Conservation (phyloP, 1,140 invertebrate species). For the Manduca sexta region DNA sequence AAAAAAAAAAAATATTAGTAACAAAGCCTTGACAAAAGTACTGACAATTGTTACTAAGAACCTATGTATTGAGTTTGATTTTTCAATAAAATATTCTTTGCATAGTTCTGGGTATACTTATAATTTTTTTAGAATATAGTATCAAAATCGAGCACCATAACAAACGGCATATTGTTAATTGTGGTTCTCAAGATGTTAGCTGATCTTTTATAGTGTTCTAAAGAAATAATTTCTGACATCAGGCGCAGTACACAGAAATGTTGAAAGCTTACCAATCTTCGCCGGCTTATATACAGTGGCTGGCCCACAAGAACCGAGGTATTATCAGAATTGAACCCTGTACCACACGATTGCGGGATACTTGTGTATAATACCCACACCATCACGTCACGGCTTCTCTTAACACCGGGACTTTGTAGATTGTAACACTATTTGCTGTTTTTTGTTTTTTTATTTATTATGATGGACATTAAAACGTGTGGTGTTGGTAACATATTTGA, state of each 20-base stretch:
- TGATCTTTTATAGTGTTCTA: background rate
- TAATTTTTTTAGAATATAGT: no score
- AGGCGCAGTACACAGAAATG: constrained; percentile 72
- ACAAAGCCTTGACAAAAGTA: no score
- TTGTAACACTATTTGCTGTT: constrained; percentile 1
- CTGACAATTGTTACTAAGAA: no score
- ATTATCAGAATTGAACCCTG: constrained; percentile 29
- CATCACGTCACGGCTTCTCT: constrained; percentile 45
- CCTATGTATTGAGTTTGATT: no score
- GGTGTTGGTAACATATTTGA: no score
- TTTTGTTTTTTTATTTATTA: background rate
- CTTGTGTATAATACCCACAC: constrained; percentile 40
- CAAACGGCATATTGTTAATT: no score
- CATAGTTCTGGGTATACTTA: no score
- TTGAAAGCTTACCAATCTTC: constrained; percentile 71
- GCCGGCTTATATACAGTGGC: constrained; percentile 70
- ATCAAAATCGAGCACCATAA: no score
- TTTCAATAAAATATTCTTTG: no score
- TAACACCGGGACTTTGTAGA: constrained; percentile 27
- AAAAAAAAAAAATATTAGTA: no score
- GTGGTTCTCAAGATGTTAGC: no score
- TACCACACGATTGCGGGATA: constrained; percentile 23
- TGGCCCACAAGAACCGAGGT: constrained; percentile 69
- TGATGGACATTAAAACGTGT: no score
- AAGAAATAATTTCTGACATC: constrained; percentile 33